These are phyloP conservation scores for Cheirogaleus medius DNA, from an alignment of 2,113 vertebrate genomes.

Conservation along the genomic window DNA sequence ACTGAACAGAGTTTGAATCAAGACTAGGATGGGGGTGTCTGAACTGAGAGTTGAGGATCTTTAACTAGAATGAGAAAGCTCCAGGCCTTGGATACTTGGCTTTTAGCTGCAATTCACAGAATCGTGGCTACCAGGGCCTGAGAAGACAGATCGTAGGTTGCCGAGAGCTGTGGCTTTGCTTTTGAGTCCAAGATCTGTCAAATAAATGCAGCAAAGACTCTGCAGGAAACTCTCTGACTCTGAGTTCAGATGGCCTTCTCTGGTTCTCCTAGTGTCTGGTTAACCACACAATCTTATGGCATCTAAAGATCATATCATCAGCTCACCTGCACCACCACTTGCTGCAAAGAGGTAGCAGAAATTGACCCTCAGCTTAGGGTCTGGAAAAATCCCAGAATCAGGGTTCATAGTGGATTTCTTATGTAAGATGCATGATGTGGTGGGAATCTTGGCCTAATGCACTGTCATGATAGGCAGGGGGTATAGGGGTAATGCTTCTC, in stretches of 20 bases:
- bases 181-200: not conserved
- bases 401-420: not conserved
- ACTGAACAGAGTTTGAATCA: slow-evolving; percentile 7
- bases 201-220: not conserved
- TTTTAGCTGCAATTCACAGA: not conserved
- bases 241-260: not conserved
- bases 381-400: not conserved
- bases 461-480: not conserved
- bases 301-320: not conserved
- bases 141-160: not conserved
- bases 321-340: not conserved
- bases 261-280: not conserved
- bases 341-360: not conserved
- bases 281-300: not conserved
- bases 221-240: not conserved
- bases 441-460: not conserved
- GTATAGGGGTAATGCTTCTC: not conserved
- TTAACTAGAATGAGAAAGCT: slow-evolving; percentile 4
- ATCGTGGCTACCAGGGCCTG: not conserved
- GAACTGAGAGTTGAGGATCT: not conserved
- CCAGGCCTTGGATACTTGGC: not conserved
- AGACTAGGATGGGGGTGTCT: not conserved
- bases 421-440: not conserved
- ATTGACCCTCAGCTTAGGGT: not conserved
- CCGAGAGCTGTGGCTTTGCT: not conserved